A percentile compares a stretch with the other conserved stretches of the same genome.
phyloP scores from a whole-genome alignment of 2,113 vertebrate species.

The Phocoena sinus region DNA sequence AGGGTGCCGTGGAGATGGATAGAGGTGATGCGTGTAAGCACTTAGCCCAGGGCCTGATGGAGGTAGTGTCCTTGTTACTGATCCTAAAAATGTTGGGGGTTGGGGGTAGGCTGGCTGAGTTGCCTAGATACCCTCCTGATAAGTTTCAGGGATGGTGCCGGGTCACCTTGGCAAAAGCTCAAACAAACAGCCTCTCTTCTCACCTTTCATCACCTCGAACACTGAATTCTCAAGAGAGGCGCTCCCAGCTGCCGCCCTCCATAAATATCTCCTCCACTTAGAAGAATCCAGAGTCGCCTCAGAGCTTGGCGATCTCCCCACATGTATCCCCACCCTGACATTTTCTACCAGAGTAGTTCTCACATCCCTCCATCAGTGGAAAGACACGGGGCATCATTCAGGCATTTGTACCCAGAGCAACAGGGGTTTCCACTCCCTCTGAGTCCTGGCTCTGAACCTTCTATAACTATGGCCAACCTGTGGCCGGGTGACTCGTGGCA shows the following conservation, averaged over 20 bases:
- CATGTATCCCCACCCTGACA: neutral
- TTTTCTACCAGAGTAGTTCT: neutral
- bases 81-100: neutral
- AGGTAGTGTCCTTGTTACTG: neutral
- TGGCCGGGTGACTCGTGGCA: neutral
- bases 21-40: neutral
- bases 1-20: neutral
- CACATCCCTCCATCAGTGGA: neutral
- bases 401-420: neutral
- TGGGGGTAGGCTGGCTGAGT: neutral
- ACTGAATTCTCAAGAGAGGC: neutral
- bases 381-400: fast-evolving
- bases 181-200: neutral
- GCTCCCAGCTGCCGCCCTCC: neutral
- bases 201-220: neutral
- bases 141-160: neutral
- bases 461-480: neutral
- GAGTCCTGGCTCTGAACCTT: neutral
- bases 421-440: neutral
- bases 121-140: neutral
- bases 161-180: neutral
- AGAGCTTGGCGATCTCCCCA: neutral
- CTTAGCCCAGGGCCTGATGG: neutral
- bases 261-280: neutral
- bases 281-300: neutral